Evolutionary conservation across 2,888 invertebrate species (phyloP).

Genomic region (Drosophila siamana): DNA sequence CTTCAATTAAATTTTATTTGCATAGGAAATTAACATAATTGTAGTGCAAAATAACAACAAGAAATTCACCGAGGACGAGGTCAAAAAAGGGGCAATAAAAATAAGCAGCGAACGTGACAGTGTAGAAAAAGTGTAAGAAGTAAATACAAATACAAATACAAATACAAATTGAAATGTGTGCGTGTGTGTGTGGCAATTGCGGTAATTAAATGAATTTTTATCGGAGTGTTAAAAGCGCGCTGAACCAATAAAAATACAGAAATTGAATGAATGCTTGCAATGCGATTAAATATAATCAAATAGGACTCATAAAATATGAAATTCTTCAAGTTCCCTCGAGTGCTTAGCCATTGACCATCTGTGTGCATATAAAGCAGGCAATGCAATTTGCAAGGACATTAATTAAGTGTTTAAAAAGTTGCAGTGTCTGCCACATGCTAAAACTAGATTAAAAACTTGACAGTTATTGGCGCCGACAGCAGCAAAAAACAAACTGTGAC

Average conservation of each 20-base stretch:
- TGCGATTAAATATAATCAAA: conserved; percentile 6
- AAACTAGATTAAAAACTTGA: conserved; percentile 68
- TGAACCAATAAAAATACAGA: conserved; percentile 25
- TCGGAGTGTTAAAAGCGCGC: conserved; percentile 42
- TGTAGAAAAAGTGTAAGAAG: conserved; percentile 43
- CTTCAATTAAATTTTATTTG: conserved; percentile 85
- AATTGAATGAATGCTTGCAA: conserved; percentile 29
- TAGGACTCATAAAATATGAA: background rate
- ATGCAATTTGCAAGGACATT: conserved; percentile 46
- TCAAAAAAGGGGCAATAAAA: conserved; percentile 65
- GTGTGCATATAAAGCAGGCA: conserved; percentile 51
- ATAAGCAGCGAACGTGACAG: conserved; percentile 73
- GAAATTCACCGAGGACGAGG: conserved; percentile 39
- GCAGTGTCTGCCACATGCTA: no score
- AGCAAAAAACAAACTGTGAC: conserved; percentile 26
- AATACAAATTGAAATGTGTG: background rate
- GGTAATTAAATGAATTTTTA: conserved; percentile 66
- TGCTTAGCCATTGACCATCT: background rate
- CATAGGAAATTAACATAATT: conserved; percentile 85
- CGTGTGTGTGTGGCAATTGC: conserved; percentile 36
- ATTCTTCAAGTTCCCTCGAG: no score
- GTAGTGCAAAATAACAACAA: conserved; percentile 76
- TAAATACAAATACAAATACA: conserved; percentile 61
- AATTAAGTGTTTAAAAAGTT: conserved; percentile 70
- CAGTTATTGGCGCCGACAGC: conserved; percentile 63